Percentiles rank a stretch among this genome's conserved stretches.
These are phyloP conservation scores for Aramus guarauna DNA, from an alignment of 2,113 vertebrate genomes.

Conservation along the genomic window DNA sequence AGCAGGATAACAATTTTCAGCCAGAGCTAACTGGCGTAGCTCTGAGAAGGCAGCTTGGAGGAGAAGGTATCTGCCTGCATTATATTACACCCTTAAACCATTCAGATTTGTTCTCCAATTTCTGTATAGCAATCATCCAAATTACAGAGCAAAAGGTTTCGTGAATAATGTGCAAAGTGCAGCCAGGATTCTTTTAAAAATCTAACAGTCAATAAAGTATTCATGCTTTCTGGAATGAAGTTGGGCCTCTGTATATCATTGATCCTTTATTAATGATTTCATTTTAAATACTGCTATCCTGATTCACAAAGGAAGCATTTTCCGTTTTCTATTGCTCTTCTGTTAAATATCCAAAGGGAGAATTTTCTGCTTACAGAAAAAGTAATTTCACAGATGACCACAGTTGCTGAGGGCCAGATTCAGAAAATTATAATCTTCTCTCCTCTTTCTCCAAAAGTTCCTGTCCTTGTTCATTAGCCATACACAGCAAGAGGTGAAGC, in stretches of 20 bases:
- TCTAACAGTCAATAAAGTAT: conserved; percentile 40
- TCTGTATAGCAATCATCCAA: not conserved
- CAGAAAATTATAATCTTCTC: not conserved
- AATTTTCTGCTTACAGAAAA: conserved; percentile 49
- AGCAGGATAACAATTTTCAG: not conserved
- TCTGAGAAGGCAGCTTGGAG: not conserved
- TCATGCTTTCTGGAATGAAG: conserved; percentile 32
- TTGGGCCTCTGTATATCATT: conserved; percentile 31
- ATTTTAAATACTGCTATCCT: conserved; percentile 43
- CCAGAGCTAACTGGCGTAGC: not conserved
- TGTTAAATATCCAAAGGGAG: conserved; percentile 36
- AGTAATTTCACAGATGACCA: conserved; percentile 59
- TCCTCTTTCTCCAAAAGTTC: not conserved
- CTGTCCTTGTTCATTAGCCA: conserved; percentile 33
- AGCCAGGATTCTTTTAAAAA: conserved; percentile 18
- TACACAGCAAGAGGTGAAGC: not conserved
- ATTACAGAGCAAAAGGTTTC: conserved; percentile 46
- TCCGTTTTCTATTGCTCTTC: conserved; percentile 42
- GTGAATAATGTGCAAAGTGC: not conserved
- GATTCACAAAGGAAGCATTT: conserved; percentile 35
- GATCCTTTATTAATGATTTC: conserved; percentile 60
- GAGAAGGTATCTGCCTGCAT: not conserved
- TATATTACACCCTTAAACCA: not conserved
- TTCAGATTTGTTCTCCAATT: not conserved
- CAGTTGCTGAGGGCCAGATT: conserved; percentile 36